Percentiles rank a stretch among this genome's conserved stretches.
These are phyloP conservation scores for Agelas oroides DNA, from an alignment of 37 sponge, comb jelly and placozoan species.

Conservation along the genomic window DNA sequence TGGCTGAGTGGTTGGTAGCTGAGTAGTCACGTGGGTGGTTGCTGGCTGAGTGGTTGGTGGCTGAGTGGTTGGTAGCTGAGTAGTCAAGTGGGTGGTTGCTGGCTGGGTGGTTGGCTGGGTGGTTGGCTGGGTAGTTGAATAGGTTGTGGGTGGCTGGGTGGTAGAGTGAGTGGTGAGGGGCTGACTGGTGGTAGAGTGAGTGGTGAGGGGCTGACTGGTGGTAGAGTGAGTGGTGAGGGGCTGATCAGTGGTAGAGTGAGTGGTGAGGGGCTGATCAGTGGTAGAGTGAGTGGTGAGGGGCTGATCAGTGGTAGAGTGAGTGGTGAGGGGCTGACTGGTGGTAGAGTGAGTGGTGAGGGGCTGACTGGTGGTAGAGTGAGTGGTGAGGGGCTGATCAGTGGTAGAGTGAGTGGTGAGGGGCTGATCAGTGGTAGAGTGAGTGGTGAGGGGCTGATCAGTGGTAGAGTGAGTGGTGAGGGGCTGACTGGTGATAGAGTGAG, in stretches of 20 bases:
- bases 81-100: no score
- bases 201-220: not conserved
- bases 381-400: not conserved
- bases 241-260: not conserved
- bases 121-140: not conserved
- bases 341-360: not conserved
- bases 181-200: not conserved
- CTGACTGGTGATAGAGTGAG: not conserved
- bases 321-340: not conserved
- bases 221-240: not conserved
- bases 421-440: not conserved
- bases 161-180: not conserved
- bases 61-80: no score
- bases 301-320: not conserved
- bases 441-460: not conserved
- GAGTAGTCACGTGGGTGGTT: no score
- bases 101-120: not conserved
- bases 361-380: not conserved
- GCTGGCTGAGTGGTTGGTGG: no score
- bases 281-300: not conserved
- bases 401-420: no score
- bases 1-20: no score
- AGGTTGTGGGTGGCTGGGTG: not conserved
- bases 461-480: not conserved
- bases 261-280: not conserved